These are phyloP conservation scores for Telenomus remus DNA, from an alignment of 1,140 invertebrate genomes.

Conservation along the genomic window DNA sequence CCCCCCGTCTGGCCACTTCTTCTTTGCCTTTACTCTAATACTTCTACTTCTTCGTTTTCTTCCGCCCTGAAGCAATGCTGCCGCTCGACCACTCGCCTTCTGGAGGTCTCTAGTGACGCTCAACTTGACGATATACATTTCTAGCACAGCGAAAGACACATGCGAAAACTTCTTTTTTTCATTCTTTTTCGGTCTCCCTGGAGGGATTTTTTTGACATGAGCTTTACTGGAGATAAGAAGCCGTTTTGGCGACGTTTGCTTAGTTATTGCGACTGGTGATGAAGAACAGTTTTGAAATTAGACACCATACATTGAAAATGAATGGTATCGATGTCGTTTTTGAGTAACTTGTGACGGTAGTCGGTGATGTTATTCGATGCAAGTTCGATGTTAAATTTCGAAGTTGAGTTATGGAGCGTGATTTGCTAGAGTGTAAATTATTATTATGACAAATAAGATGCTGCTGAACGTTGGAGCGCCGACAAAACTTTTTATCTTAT, in stretches of 20 bases:
- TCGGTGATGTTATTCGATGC: not conserved
- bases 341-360: not conserved
- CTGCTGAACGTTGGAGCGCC: no score
- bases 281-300: no score
- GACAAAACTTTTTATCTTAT: no score
- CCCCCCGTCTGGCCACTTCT: slow-evolving; percentile 6
- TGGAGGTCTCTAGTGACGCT: slow-evolving; percentile 63
- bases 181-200: slow-evolving; percentile 2
- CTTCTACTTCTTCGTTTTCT: slow-evolving; percentile 57
- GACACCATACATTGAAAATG: not conserved
- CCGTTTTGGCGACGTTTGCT: slow-evolving; percentile 2
- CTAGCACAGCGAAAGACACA: slow-evolving; percentile 23
- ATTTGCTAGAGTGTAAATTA: not conserved
- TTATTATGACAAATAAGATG: not conserved
- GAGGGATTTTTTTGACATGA: slow-evolving; percentile 14
- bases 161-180: slow-evolving; percentile 11
- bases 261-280: no score
- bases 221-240: slow-evolving; percentile 16
- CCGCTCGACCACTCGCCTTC: slow-evolving; percentile 50
- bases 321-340: not conserved
- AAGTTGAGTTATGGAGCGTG: not conserved
- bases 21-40: slow-evolving; percentile 48
- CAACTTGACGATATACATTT: slow-evolving; percentile 56
- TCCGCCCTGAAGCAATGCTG: slow-evolving; percentile 49
- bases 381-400: not conserved